phyloP scores from a whole-genome alignment of 2,113 vertebrate species.

The Caracal caracal region DNA sequence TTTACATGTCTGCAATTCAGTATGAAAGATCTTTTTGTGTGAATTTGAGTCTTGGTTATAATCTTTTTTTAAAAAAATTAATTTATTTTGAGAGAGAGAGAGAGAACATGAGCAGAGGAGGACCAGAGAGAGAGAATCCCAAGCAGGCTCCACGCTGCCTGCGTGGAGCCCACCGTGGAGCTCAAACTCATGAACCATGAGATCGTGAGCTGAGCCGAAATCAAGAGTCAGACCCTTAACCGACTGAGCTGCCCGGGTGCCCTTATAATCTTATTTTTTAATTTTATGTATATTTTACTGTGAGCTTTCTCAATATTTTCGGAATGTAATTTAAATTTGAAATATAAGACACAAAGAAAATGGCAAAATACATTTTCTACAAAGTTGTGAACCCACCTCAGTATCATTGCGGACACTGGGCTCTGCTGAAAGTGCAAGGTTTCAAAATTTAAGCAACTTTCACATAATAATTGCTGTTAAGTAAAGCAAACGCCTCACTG shows the following conservation, averaged over 20 bases:
- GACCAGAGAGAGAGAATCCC: no score
- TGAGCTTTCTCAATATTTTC: neutral
- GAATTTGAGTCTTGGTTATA: neutral
- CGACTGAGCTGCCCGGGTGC: no score
- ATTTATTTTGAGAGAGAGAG: no score
- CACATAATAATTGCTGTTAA: neutral
- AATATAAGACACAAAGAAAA: neutral
- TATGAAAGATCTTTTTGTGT: neutral
- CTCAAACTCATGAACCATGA: no score
- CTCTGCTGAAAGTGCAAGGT: neutral
- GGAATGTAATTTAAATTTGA: neutral
- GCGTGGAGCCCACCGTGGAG: no score
- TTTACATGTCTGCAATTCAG: neutral
- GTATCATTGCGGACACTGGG: neutral
- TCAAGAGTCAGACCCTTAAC: no score
- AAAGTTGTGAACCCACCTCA: neutral
- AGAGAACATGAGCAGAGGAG: no score
- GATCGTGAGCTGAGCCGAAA: no score
- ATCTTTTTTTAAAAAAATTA: neutral
- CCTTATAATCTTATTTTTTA: neutral
- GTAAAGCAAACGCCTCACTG: neutral
- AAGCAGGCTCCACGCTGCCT: no score
- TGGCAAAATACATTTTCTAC: neutral
- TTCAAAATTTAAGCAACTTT: constrained; percentile 31
- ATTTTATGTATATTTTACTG: neutral